Evolutionary conservation across 2,797 vertebrate species (phyloP).

Genomic region (Cygnus olor): DNA sequence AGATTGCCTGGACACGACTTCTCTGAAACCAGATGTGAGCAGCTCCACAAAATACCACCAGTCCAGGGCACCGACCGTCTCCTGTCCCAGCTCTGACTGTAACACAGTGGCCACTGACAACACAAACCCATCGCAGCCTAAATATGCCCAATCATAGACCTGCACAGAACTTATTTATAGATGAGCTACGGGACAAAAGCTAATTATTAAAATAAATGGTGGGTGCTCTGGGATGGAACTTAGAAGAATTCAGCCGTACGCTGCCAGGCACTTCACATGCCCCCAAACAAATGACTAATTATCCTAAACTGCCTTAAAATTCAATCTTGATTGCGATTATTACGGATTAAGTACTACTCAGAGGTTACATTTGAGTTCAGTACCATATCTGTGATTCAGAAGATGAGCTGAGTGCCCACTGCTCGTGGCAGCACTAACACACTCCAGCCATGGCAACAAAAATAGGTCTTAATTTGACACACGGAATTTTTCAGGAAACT

Average conservation of each 20-base stretch:
- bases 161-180: background rate
- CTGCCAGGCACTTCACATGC: background rate
- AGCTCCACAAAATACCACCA: background rate
- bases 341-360: conserved; percentile 20
- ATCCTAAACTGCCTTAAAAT: background rate
- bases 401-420: background rate
- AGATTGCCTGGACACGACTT: background rate
- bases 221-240: background rate
- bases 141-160: background rate
- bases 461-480: background rate
- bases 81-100: background rate
- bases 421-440: background rate
- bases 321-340: conserved; percentile 34
- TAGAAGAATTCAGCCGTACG: background rate
- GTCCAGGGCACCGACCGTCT: background rate
- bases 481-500: background rate
- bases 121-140: background rate
- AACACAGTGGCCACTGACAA: background rate
- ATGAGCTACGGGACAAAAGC: background rate
- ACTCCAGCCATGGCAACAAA: background rate
- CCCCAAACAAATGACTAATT: background rate
- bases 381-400: background rate
- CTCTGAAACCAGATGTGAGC: background rate
- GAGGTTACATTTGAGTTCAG: background rate
- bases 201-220: background rate